Evolutionary conservation across 1,140 invertebrate genomes (phyloP).

Genomic region (Saxidomus purpurata): DNA sequence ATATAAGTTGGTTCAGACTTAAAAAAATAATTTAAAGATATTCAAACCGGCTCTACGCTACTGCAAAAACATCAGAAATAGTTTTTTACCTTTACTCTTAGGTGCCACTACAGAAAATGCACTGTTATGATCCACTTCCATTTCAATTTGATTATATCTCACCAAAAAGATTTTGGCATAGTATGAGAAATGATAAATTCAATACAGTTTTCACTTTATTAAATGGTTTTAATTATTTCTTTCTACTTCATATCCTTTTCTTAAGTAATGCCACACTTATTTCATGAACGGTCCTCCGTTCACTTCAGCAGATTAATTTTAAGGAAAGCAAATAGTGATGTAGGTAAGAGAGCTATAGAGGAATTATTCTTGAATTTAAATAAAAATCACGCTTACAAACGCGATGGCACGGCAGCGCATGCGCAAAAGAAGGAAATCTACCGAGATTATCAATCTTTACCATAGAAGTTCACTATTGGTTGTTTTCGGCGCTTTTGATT

Average conservation of each 20-base stretch:
- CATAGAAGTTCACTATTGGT: constrained; percentile 1
- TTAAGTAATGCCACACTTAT: neutral
- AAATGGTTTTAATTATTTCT: neutral
- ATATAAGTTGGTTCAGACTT: no score
- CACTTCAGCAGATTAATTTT: neutral
- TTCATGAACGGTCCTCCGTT: neutral
- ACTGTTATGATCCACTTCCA: constrained; percentile 45
- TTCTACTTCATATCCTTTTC: neutral
- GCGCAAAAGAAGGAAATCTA: constrained; percentile 14
- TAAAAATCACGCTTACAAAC: constrained; percentile 43
- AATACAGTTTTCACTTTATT: neutral
- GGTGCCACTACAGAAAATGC: constrained; percentile 52
- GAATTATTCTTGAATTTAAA: constrained; percentile 32
- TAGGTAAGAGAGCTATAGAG: neutral
- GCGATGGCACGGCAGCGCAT: constrained; percentile 16
- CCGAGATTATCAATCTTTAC: constrained; percentile 28
- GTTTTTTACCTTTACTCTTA: constrained; percentile 36
- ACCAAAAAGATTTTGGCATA: constrained; percentile 61
- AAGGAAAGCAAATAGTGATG: neutral
- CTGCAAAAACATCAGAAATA: no score
- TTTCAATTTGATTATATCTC: neutral
- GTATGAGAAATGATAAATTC: neutral
- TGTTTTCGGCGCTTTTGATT: neutral
- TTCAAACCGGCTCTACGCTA: no score
- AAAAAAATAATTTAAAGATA: no score